A percentile compares a stretch with the other conserved stretches of the same genome.
Evolutionary conservation across 2,888 invertebrate genomes (phyloP).

Genomic region (Falcaria lacertinaria): DNA sequence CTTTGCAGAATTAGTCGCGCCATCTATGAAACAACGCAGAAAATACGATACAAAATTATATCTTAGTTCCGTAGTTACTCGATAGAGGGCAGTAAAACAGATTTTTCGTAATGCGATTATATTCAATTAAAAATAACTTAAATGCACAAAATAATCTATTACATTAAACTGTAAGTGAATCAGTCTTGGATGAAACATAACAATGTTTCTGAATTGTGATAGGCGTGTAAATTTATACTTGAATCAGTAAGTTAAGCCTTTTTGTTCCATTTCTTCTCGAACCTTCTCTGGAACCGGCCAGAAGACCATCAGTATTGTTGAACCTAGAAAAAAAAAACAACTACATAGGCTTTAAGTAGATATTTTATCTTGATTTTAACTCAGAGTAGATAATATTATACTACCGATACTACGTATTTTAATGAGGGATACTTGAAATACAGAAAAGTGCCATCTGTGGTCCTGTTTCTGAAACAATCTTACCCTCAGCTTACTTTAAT

Average conservation of each 20-base stretch:
- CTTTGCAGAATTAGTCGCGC: not conserved
- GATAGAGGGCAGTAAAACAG: slow-evolving; percentile 3
- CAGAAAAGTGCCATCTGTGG: not conserved
- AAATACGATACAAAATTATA: not conserved
- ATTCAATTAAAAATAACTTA: not conserved
- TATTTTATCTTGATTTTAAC: too few species aligned
- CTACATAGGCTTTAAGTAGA: slow-evolving; percentile 3
- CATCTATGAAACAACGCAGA: not conserved
- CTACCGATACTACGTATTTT: too few species aligned
- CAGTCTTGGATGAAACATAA: slow-evolving; percentile 18
- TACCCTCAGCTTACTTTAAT: too few species aligned
- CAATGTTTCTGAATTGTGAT: not conserved
- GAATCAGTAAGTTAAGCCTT: slow-evolving; percentile 53
- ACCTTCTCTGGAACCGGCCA: slow-evolving; percentile 66
- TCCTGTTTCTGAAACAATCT: not conserved
- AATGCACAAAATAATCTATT: slow-evolving; percentile 3
- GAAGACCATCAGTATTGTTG: slow-evolving; percentile 57
- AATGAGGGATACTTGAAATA: too few species aligned
- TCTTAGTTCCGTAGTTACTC: not conserved
- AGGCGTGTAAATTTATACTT: not conserved
- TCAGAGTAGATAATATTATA: too few species aligned
- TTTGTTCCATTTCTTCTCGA: slow-evolving; percentile 53
- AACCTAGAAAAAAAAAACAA: slow-evolving; percentile 39
- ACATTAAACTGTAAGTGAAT: slow-evolving; percentile 6
- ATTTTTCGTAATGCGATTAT: not conserved